These are phyloP conservation scores for Mus musculus DNA, from an alignment of 2,113 vertebrate genomes.

Conservation along the genomic window DNA sequence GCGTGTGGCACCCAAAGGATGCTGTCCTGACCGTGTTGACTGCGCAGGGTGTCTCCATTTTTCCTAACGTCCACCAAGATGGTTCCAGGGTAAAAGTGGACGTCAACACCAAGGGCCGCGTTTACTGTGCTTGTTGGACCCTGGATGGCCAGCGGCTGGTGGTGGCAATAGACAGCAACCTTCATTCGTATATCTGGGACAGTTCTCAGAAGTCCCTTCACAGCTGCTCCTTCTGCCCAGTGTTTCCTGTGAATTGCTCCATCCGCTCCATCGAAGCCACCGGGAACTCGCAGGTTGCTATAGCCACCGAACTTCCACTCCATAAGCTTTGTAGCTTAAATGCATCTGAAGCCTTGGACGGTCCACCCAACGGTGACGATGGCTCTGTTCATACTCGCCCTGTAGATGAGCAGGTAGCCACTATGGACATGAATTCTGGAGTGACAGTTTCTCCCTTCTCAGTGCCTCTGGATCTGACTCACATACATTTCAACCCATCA, in stretches of 20 bases:
- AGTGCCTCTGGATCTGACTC: slow-evolving; percentile 92
- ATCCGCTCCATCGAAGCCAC: slow-evolving; percentile 92
- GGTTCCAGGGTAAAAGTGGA: slow-evolving; percentile 91
- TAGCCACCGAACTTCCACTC: slow-evolving; percentile 95
- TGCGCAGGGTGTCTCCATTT: slow-evolving; percentile 90
- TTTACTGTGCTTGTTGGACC: slow-evolving; percentile 97
- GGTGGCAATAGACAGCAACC: slow-evolving; percentile 92
- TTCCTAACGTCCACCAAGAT: slow-evolving; percentile 90
- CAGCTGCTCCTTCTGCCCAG: slow-evolving; percentile 91
- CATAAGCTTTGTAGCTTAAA: slow-evolving; percentile 95
- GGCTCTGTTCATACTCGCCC: slow-evolving; percentile 58
- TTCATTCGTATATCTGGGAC: slow-evolving; percentile 96
- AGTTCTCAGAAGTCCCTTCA: slow-evolving; percentile 91
- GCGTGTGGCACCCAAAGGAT: slow-evolving; percentile 95
- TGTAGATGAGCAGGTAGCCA: slow-evolving; percentile 81
- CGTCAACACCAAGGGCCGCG: slow-evolving; percentile 88
- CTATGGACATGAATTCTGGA: slow-evolving; percentile 86
- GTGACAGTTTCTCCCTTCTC: slow-evolving; percentile 70
- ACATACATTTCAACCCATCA: slow-evolving; percentile 88
- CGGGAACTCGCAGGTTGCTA: slow-evolving; percentile 88
- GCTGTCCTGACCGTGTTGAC: slow-evolving; percentile 93
- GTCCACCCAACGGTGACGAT: slow-evolving; percentile 69
- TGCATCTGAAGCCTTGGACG: slow-evolving; percentile 89
- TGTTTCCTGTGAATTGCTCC: slow-evolving; percentile 92
- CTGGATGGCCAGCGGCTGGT: slow-evolving; percentile 94